phyloP scores from a whole-genome alignment of 30 jellyfish, hydroid and myxozoan species.

The Mastigias papua region DNA sequence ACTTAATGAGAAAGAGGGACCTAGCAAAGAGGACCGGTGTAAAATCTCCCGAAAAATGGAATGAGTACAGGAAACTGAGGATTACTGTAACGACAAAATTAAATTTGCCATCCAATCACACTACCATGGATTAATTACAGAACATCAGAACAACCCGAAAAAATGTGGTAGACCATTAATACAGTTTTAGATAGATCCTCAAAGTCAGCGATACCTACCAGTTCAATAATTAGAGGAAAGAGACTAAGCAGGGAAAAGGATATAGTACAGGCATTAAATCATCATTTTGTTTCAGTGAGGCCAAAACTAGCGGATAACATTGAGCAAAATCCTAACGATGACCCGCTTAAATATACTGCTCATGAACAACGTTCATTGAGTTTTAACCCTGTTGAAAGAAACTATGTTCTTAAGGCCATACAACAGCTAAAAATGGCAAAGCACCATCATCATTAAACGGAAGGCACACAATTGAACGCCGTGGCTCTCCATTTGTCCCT shows the following conservation, averaged over 20 bases:
- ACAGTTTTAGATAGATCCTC: not conserved
- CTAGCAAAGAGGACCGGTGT: not conserved
- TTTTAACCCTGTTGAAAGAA: not conserved
- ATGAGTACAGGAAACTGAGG: not conserved
- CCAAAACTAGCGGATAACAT: not conserved
- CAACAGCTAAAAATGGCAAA: not conserved
- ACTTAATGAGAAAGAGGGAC: not conserved
- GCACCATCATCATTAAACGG: no score
- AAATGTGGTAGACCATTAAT: not conserved
- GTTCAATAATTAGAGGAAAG: not conserved
- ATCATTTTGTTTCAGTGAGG: not conserved
- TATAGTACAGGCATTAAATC: not conserved
- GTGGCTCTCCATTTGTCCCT: no score
- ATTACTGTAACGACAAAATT: not conserved
- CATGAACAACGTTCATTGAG: not conserved
- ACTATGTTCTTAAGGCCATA: not conserved
- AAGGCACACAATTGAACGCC: no score
- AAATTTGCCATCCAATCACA: not conserved
- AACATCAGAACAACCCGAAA: not conserved
- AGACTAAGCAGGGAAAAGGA: not conserved
- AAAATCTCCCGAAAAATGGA: conserved; percentile 1
- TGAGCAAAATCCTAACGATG: not conserved
- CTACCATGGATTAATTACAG: not conserved
- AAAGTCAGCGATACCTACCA: not conserved
- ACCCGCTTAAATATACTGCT: not conserved